Evolutionary conservation across 1,140 invertebrate species (phyloP), one percentile per base, ranked within the genome.

Genomic region (Helicorthomorpha holstii): DNA sequence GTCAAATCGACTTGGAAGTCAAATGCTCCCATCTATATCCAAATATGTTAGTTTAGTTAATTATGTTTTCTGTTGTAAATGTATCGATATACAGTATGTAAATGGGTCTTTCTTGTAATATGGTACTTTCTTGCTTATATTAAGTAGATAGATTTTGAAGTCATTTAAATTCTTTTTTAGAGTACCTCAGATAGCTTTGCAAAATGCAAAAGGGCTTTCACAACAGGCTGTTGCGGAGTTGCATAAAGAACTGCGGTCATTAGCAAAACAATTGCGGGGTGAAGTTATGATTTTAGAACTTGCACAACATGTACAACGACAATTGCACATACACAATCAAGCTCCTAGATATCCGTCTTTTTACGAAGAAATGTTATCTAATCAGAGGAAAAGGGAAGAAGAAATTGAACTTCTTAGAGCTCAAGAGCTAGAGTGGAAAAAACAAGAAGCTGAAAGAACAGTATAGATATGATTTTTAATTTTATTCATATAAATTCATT

Each of bases 311-410:
- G 75, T 83, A 16, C 63, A 75, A 64, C 70, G 76, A 67, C 86
- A 80, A 64, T 68, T 89, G 1, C 73, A 80, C 56, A 60, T 73
- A 21, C 70, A 85, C 60, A 86, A 86, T 60, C 80, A 80, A 61
- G 29, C 16, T 34, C 81, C 83, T 21, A 74, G 75, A 1, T 75
- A 73, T 54, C 73, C 76, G 51, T 86, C 83, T 41, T 85, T 85
- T 66, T 85, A 86, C 63, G 84, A 88, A 54, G 80, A 88, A 66
- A 88, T 89, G 84, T 63, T 85, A 2, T 71, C 69, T 14, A 75
- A 77, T 51, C 74, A 79, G 54, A 66, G 73, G 54, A 73, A 77
- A 61, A 69, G 76, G 55, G 70, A 80, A 50, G 59, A 65, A 48
- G 55, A 64, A 53, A n/a, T n/a, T n/a, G 54, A 57, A 43, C 61